A percentile compares a stretch with the other conserved stretches of the same genome.
Conservation (phyloP, 2,888 invertebrate species). For the Lomographa bimaculata region DNA sequence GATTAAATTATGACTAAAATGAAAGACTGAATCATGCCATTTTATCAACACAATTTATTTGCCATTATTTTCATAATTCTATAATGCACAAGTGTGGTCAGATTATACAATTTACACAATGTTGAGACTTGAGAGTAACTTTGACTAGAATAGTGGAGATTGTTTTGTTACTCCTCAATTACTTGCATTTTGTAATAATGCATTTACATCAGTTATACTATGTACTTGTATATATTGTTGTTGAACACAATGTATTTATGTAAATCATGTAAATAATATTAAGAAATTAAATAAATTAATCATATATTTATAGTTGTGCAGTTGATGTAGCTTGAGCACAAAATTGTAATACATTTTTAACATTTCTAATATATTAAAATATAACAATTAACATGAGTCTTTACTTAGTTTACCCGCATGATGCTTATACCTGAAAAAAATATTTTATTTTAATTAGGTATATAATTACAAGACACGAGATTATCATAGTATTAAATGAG, state of each 20-base stretch:
- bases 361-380: slow-evolving; percentile 54
- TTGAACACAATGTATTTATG: slow-evolving; percentile 48
- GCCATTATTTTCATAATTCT: slow-evolving; percentile 51
- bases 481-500: too few relatives aligned
- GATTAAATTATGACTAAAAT: slow-evolving; percentile 37
- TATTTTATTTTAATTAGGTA: too few relatives aligned
- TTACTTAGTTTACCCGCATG: slow-evolving; percentile 41
- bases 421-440: slow-evolving; percentile 39
- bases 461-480: too few relatives aligned
- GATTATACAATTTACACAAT: slow-evolving; percentile 53
- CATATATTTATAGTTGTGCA: slow-evolving; percentile 29
- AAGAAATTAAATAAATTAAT: slow-evolving; percentile 30
- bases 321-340: slow-evolving; percentile 52
- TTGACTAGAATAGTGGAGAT: slow-evolving; percentile 69
- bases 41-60: slow-evolving; percentile 65
- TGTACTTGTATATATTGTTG: slow-evolving; percentile 53
- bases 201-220: slow-evolving; percentile 39
- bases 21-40: slow-evolving; percentile 79
- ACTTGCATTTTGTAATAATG: slow-evolving; percentile 45
- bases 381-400: slow-evolving; percentile 47
- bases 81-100: slow-evolving; percentile 60
- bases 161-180: slow-evolving; percentile 51
- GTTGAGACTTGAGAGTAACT: slow-evolving; percentile 52
- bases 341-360: slow-evolving; percentile 60
- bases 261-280: slow-evolving; percentile 59